Conservation (phyloP, 2,888 invertebrate genomes). For the Amblyjoppa proteus region DNA sequence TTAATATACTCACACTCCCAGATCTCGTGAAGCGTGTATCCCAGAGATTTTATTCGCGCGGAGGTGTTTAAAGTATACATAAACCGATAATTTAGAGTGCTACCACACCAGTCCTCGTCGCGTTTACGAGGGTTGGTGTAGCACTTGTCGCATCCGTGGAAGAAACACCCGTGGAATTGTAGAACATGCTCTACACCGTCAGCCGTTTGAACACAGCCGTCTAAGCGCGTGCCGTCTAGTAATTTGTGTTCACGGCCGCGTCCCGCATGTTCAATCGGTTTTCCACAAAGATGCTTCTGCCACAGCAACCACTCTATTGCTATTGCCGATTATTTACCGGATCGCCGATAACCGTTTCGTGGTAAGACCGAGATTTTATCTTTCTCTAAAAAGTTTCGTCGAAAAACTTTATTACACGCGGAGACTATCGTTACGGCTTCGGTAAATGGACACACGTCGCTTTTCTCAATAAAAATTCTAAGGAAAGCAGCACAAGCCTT, state of each 20-base stretch:
- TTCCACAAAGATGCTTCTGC: neutral
- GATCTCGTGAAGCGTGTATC: neutral
- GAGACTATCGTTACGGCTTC: slow-evolving; percentile 67
- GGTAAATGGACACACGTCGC: slow-evolving; percentile 73
- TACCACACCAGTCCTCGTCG: neutral
- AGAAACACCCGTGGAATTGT: slow-evolving; percentile 26
- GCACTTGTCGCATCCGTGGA: neutral
- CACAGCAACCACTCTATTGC: slow-evolving; percentile 12
- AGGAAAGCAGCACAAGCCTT: slow-evolving; percentile 73
- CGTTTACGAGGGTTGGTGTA: neutral
- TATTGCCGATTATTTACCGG: neutral
- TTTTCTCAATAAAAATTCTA: slow-evolving; percentile 65
- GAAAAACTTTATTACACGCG: slow-evolving; percentile 39
- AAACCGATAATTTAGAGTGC: slow-evolving; percentile 5
- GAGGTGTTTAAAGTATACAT: neutral
- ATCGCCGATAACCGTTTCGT: slow-evolving; percentile 28
- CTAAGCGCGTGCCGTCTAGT: slow-evolving; percentile 10
- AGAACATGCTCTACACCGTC: neutral
- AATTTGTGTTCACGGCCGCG: slow-evolving; percentile 2
- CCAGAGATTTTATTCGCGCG: neutral
- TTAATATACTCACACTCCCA: slow-evolving; percentile 16
- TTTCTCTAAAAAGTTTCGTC: slow-evolving; percentile 31
- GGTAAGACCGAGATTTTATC: slow-evolving; percentile 17
- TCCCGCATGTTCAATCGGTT: neutral
- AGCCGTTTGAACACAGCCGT: slow-evolving; percentile 3